Percentiles rank a stretch among this genome's conserved stretches.
Conservation (phyloP, 1,140 invertebrate genomes). For the Drosophila watanabei region DNA sequence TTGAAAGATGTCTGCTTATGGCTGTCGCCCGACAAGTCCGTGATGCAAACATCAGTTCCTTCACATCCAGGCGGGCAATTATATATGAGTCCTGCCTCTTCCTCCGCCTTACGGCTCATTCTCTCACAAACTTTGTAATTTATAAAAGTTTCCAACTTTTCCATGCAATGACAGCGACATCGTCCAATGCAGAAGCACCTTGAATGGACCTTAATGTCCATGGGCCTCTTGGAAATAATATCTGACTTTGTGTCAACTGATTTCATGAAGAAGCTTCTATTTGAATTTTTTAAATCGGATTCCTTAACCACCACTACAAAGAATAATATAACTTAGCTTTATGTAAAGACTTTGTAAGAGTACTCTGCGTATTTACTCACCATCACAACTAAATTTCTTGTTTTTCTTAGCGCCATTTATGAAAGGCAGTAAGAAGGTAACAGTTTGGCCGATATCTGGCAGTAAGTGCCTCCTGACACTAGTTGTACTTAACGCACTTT, state of each 20-base stretch:
- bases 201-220: slow-evolving; percentile 50
- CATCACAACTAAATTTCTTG: slow-evolving; percentile 55
- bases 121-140: slow-evolving; percentile 56
- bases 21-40: slow-evolving; percentile 8
- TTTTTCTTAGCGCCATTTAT: slow-evolving; percentile 44
- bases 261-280: background rate
- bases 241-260: slow-evolving; percentile 1
- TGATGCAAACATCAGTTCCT: slow-evolving; percentile 41
- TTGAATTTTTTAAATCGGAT: background rate
- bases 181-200: slow-evolving; percentile 74
- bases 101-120: slow-evolving; percentile 33
- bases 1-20: slow-evolving; percentile 3
- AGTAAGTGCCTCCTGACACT: slow-evolving; percentile 32
- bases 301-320: slow-evolving; percentile 44
- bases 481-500: slow-evolving; percentile 4
- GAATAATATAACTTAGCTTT: background rate
- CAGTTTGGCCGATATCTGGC: slow-evolving; percentile 54
- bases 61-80: slow-evolving; percentile 54
- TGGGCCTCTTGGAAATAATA: slow-evolving; percentile 43
- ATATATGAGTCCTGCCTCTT: slow-evolving; percentile 46
- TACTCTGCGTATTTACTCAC: slow-evolving; percentile 16
- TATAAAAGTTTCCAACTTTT: slow-evolving; percentile 52
- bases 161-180: slow-evolving; percentile 69
- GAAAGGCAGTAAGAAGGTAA: slow-evolving; percentile 57
- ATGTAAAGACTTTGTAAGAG: too few relatives aligned